Percentiles rank a stretch among this genome's conserved stretches.
These are phyloP conservation scores for Pleuronectes platessa DNA, from an alignment of 2,113 vertebrate genomes.

Conservation along the genomic window DNA sequence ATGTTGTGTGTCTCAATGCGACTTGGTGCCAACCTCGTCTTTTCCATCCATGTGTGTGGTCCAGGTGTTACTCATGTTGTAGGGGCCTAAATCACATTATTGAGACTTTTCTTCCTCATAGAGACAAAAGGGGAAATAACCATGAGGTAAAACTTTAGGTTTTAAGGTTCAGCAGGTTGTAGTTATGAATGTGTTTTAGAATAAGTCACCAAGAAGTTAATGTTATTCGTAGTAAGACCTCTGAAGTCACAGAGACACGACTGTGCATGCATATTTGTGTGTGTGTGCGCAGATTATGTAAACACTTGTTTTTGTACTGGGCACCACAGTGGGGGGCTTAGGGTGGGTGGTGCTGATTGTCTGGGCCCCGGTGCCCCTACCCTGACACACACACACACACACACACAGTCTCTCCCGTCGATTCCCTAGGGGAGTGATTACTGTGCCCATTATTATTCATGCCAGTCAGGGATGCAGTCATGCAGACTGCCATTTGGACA, in stretches of 20 bases:
- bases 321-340: conserved; percentile 23
- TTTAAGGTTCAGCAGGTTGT: too few species aligned
- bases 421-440: conserved; percentile 58
- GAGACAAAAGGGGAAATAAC: too few species aligned
- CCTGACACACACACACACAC: conserved; percentile 44
- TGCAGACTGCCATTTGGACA: conserved; percentile 58
- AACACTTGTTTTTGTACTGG: conserved; percentile 57
- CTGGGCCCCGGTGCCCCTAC: conserved; percentile 20
- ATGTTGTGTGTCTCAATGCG: conserved; percentile 14
- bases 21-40: conserved; percentile 17
- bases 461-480: conserved; percentile 70
- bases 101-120: too few species aligned
- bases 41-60: conserved; percentile 16
- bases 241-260: neutral
- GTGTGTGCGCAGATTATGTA: conserved; percentile 16
- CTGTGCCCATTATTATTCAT: conserved; percentile 70
- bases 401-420: conserved; percentile 29
- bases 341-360: conserved; percentile 50
- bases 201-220: neutral
- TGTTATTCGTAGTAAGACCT: neutral
- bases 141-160: too few species aligned
- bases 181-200: too few species aligned
- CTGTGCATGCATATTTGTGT: neutral
- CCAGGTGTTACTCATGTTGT: neutral
- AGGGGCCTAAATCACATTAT: neutral